Evolutionary conservation across 2,888 invertebrate species (phyloP).

Genomic region (Euphydryas editha): DNA sequence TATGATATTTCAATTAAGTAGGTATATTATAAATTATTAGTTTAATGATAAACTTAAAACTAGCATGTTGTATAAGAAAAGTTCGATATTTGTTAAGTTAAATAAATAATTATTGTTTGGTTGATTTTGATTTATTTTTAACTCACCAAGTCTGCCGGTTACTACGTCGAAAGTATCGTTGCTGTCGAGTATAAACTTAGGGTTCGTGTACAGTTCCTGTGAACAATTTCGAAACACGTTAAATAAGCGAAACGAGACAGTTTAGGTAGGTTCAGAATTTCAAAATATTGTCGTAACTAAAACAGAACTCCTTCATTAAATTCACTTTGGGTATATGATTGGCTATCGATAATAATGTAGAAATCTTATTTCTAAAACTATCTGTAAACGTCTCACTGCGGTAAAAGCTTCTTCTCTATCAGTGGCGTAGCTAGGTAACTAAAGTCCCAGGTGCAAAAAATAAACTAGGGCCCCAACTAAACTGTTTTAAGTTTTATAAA

Average conservation of each 20-base stretch:
- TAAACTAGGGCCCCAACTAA: no score
- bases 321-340: neutral
- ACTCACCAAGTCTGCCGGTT: slow-evolving; percentile 94
- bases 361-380: neutral
- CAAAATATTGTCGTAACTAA: slow-evolving; percentile 1
- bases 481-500: no score
- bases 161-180: slow-evolving; percentile 92
- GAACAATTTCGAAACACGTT: slow-evolving; percentile 53
- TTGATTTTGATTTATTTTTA: neutral
- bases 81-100: neutral
- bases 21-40: no score
- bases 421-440: no score
- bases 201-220: slow-evolving; percentile 90
- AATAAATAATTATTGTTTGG: neutral
- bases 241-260: slow-evolving; percentile 7
- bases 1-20: no score
- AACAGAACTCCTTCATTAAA: neutral
- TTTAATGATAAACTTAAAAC: no score
- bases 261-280: slow-evolving; percentile 2
- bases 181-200: slow-evolving; percentile 91
- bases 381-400: no score
- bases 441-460: no score
- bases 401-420: no score
- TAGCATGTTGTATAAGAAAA: no score
- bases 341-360: neutral